Conservation (phyloP, 2,888 invertebrate genomes). For the Platypus cylindrus region DNA sequence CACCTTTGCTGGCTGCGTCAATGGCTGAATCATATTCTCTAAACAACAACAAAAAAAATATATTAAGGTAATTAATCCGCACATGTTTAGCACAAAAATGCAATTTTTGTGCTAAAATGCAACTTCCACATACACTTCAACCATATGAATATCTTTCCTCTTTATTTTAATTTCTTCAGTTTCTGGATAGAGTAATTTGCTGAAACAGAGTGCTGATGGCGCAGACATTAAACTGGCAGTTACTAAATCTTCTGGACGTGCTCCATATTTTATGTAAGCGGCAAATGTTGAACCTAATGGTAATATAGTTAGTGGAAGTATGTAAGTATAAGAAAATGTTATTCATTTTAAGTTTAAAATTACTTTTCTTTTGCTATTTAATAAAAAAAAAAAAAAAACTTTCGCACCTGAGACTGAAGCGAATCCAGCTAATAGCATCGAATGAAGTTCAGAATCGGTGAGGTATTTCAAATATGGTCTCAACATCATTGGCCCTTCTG, state of each 20-base stretch:
- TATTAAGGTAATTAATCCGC: no score
- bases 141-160: slow-evolving; percentile 59
- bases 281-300: slow-evolving; percentile 79
- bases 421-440: slow-evolving; percentile 89
- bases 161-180: slow-evolving; percentile 66
- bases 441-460: slow-evolving; percentile 85
- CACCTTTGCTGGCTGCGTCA: slow-evolving; percentile 87
- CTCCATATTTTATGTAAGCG: slow-evolving; percentile 84
- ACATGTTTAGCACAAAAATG: background rate
- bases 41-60: slow-evolving; percentile 22
- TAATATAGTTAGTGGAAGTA: slow-evolving; percentile 27
- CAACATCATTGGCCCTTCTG: slow-evolving; percentile 80
- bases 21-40: slow-evolving; percentile 74
- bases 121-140: slow-evolving; percentile 37
- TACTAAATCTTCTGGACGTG: slow-evolving; percentile 74
- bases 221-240: slow-evolving; percentile 95
- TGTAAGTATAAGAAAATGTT: background rate
- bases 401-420: slow-evolving; percentile 76
- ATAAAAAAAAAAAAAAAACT: background rate
- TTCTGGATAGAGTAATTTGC: slow-evolving; percentile 89
- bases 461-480: slow-evolving; percentile 74
- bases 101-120: slow-evolving; percentile 1
- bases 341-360: background rate
- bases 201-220: slow-evolving; percentile 79
- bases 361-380: background rate